These are phyloP conservation scores for Xylophagus ater DNA, from an alignment of 2,888 invertebrate species.

Conservation along the genomic window DNA sequence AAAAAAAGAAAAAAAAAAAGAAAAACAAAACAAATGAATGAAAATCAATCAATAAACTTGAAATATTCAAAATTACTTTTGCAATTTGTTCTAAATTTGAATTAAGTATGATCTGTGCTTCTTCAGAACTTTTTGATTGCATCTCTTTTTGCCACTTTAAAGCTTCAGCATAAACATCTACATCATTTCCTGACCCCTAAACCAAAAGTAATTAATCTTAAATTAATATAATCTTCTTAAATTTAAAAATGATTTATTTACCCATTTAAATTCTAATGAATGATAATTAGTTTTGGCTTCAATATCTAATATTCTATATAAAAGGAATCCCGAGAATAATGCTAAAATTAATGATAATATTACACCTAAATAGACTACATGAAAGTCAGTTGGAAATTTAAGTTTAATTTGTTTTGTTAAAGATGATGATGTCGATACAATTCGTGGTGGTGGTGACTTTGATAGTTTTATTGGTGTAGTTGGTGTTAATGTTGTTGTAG, in stretches of 20 bases:
- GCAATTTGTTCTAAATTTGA: constrained; percentile 70
- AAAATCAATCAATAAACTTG: not conserved
- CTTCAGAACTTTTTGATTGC: constrained; percentile 59
- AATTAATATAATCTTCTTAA: not conserved
- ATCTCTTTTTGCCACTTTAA: constrained; percentile 57
- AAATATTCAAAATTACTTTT: constrained; percentile 47
- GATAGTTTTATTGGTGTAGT: constrained; percentile 13
- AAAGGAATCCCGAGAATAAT: constrained; percentile 34
- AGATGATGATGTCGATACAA: constrained; percentile 10
- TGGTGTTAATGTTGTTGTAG: constrained; percentile 7
- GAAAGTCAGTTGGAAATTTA: constrained; percentile 32
- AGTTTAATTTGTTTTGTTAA: constrained; percentile 24
- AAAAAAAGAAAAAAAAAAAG: constrained; percentile 12
- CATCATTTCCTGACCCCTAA: constrained; percentile 42
- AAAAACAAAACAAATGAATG: not conserved
- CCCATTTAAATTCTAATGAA: constrained; percentile 36
- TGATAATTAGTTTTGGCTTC: constrained; percentile 35
- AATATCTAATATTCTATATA: constrained; percentile 36
- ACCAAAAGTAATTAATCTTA: constrained; percentile 3
- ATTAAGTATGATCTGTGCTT: constrained; percentile 62
- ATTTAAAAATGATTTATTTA: constrained; percentile 21
- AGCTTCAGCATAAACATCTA: constrained; percentile 53
- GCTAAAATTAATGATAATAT: constrained; percentile 32
- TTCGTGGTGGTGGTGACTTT: constrained; percentile 12
- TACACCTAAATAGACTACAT: constrained; percentile 35